Base-by-base conservation (phyloP, 2,797 vertebrate genomes). In the Gila robusta region DNA sequence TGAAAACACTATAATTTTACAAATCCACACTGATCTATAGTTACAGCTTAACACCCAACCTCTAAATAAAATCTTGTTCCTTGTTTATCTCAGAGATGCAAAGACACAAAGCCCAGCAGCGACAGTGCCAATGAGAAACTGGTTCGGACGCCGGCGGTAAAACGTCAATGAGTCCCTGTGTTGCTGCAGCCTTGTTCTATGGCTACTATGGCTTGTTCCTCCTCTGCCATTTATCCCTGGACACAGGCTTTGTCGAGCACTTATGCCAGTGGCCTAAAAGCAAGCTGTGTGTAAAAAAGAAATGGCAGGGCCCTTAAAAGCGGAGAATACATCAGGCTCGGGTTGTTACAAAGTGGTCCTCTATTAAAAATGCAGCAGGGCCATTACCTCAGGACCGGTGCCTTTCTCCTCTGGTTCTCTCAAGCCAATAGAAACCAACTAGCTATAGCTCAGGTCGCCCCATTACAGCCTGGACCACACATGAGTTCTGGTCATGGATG, bases 311-410 rank as follows among this genome's bases (percentile, higher is more conserved):
- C 94, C 94, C 94, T 95, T 95, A 94, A 94, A 94, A 93, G 94
- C 90, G 92, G 93, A 92, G 92, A 95, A 95, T 95, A 94, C 94
- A 91, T 96, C 95, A 96, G 94, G 93, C 93, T 91, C 91, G 92
- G 94, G 94, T 95, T 92, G 92, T 92, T 94, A 94, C 94, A 96
- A 95, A 96, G 94, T 95, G 93, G 94, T 93, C 91, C 92, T 93
- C 94, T 94, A 95, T 96, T 95, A 96, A 96, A 95, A 95, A 96
- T 96, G 94, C 94, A 96, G 93, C 91, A 95, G 93, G 93, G 91
- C 93, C 93, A 95, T 96, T 95, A 95, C 94, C 95, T 91, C 89
- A 90, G 92, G 92, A 93, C 92, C 92, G 82, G 88, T 91, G 90
- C 91, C 86, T 87, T 90, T 94, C 93, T 94, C 91, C 89, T 91